Conservation (phyloP, 2,797 vertebrate species). For the Acipenser transmontanus region DNA sequence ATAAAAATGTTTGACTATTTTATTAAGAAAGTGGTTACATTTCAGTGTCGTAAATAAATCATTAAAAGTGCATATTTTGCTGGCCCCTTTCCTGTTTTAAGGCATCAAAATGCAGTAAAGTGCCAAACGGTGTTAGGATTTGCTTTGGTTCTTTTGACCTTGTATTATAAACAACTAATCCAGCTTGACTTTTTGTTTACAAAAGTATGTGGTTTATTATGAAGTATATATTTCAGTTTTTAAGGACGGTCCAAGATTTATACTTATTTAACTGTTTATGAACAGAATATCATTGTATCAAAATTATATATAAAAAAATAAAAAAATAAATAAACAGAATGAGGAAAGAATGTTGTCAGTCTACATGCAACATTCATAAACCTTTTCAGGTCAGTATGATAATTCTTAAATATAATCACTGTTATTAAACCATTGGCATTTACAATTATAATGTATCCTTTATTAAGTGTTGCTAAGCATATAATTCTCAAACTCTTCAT, state of each 20-base stretch:
- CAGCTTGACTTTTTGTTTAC: no score
- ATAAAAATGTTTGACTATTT: constrained; percentile 29
- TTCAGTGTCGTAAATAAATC: constrained; percentile 13
- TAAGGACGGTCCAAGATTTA: no score
- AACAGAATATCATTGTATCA: no score
- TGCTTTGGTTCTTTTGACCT: no score
- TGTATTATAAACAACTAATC: no score
- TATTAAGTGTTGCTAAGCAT: not conserved
- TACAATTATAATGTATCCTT: not conserved
- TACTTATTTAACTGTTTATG: no score
- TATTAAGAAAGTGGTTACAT: constrained; percentile 15
- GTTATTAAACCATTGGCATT: not conserved
- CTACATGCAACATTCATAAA: not conserved
- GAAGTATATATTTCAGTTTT: no score
- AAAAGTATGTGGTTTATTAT: no score
- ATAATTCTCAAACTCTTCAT: not conserved
- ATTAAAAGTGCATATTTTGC: constrained; percentile 16
- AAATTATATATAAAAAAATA: no score
- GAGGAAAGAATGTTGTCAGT: not conserved
- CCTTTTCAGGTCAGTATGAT: not conserved
- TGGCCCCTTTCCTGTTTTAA: constrained; percentile 5
- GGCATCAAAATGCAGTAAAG: constrained; percentile 2
- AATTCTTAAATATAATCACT: not conserved
- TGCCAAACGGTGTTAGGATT: constrained; percentile 5
- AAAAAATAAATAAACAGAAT: not conserved